phyloP scores from a whole-genome alignment of 2,888 invertebrate genomes.

The Lepidocyrtinus sp. region DNA sequence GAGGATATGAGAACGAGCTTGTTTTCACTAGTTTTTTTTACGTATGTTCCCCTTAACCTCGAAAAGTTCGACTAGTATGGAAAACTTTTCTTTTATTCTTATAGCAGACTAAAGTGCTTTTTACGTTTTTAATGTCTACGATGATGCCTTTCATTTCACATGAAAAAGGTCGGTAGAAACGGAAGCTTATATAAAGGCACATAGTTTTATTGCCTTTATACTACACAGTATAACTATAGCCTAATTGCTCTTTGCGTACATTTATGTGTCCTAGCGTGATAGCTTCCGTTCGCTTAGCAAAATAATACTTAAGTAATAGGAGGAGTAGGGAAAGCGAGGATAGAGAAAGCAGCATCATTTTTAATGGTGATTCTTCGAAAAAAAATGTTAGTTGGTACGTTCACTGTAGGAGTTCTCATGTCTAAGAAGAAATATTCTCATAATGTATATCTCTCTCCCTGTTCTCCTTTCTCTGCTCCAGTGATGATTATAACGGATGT shows the following conservation, averaged over 20 bases:
- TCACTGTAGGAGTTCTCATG: neutral
- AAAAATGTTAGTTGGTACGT: slow-evolving; percentile 7
- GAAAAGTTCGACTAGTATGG: slow-evolving; percentile 36
- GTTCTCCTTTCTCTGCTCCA: neutral
- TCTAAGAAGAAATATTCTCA: neutral
- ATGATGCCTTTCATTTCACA: slow-evolving; percentile 29
- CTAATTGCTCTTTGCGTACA: slow-evolving; percentile 17
- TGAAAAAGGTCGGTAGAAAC: slow-evolving; percentile 31
- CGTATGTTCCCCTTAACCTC: slow-evolving; percentile 57
- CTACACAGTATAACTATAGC: slow-evolving; percentile 7
- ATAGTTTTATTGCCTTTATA: slow-evolving; percentile 37
- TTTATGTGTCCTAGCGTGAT: slow-evolving; percentile 29
- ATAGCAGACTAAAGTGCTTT: slow-evolving; percentile 10
- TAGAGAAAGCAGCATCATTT: slow-evolving; percentile 54
- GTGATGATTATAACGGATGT: slow-evolving; percentile 11
- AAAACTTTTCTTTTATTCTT: slow-evolving; percentile 24
- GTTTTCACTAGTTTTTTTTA: slow-evolving; percentile 16
- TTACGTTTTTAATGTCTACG: slow-evolving; percentile 13
- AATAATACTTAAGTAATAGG: slow-evolving; percentile 29
- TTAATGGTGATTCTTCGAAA: slow-evolving; percentile 48
- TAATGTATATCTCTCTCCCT: slow-evolving; percentile 2
- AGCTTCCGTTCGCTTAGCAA: slow-evolving; percentile 56
- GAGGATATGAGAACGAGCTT: slow-evolving; percentile 22
- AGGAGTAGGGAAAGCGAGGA: slow-evolving; percentile 15
- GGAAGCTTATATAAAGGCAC: slow-evolving; percentile 23